Percentiles rank a stretch among this genome's conserved stretches.
Evolutionary conservation across 2,888 invertebrate species (phyloP).

Genomic region (Mimachlamys varia): DNA sequence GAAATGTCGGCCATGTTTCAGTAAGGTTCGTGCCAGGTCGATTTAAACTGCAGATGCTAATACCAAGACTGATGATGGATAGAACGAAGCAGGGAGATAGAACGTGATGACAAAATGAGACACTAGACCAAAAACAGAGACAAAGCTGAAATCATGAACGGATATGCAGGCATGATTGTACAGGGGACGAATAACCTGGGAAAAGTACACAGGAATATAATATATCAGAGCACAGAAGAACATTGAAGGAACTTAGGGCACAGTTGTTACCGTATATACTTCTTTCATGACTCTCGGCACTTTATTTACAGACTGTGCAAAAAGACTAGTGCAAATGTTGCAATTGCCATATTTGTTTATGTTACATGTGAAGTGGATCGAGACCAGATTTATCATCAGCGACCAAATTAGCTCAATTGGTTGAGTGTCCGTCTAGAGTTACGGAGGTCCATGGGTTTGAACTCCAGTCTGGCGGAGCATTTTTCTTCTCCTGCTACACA

Average conservation of each 20-base stretch:
- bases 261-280: no score
- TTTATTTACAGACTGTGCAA: not conserved
- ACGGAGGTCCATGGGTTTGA: no score
- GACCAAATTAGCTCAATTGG: no score
- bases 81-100: not conserved
- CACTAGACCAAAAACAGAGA: not conserved
- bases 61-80: not conserved
- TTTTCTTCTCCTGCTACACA: no score
- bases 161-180: not conserved
- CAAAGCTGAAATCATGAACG: not conserved
- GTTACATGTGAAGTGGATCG: no score
- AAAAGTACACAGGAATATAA: not conserved
- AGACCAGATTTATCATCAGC: no score
- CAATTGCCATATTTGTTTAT: not conserved
- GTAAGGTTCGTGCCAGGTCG: not conserved
- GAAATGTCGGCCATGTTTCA: conserved; percentile 18
- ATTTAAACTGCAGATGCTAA: not conserved
- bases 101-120: not conserved
- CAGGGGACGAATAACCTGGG: not conserved
- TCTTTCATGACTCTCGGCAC: no score
- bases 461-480: no score
- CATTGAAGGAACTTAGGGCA: no score
- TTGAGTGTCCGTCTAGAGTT: no score
- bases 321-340: not conserved
- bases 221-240: not conserved